Base-by-base conservation (phyloP, 1,140 invertebrate species). In the Calliphora vicina region DNA sequence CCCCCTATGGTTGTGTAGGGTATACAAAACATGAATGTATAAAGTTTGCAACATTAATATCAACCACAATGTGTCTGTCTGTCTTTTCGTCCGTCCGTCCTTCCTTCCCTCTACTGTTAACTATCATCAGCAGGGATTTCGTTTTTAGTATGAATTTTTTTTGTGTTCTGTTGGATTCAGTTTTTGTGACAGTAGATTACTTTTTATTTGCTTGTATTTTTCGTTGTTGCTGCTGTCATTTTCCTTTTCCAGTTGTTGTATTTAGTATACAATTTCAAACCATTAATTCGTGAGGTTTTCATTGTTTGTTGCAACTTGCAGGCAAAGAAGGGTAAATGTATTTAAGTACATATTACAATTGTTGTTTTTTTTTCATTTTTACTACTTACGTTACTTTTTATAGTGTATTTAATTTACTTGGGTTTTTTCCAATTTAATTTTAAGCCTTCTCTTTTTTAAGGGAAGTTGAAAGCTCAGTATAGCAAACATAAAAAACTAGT, bases 21-120 rank as follows among this genome's bases (percentile, higher is more conserved):
- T n/a, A n/a, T n/a, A 29, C 35, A 20, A 26, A 76, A 20, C 73
- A 76, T 35, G 27, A 76, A 29, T 57, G 50, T 57, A 57, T 17
- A 57, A 57, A n/a, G 27, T 42, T 76, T 76, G 73, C 73, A 76
- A 76, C 73, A 76, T 35, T 76, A 35, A 35, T 35, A 76, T 35
- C 17, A 20, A 72, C 23, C 35, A 13, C 12, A 35, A 57, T 57
- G 50, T 57, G 50, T n/a, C 15, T 57, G 50, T 57, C 15, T 57
- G 15, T 6, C 15, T 15, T 13, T 57, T n/a, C n/a, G n/a, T 57
- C 50, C 15, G 50, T 57, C 50, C 6, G 17, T 57, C 50, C n/a
- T n/a, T 15, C 50, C n/a, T 15, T 17, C n/a, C n/a, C 15, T 1
- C 12, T 57, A 57, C 5, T n/a, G 35, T 35, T 35, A 29, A 29